Evolutionary conservation across 1,140 invertebrate species (phyloP).

Genomic region (Drosophila sp.): DNA sequence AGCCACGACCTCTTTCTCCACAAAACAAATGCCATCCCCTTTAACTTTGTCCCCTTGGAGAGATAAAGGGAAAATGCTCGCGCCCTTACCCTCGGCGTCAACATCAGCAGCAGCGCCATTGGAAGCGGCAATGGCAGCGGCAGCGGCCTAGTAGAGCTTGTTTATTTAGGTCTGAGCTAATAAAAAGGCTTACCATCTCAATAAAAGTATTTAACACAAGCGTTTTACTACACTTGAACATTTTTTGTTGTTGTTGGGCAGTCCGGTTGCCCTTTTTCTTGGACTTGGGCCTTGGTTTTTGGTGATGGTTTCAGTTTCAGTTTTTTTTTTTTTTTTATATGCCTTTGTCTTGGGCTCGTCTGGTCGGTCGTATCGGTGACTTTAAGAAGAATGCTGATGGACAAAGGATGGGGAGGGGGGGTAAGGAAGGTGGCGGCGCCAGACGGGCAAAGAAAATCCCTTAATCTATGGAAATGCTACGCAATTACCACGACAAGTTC

Average conservation of each 20-base stretch:
- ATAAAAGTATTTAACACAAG: slow-evolving; percentile 83
- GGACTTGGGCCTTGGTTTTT: slow-evolving; percentile 28
- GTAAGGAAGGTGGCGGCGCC: slow-evolving; percentile 6
- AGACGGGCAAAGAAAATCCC: slow-evolving; percentile 67
- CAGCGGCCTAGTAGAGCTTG: slow-evolving; percentile 40
- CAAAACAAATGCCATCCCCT: background rate
- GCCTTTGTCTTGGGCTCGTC: slow-evolving; percentile 45
- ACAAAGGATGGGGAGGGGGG: background rate
- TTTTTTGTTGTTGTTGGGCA: slow-evolving; percentile 57
- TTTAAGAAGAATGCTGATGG: slow-evolving; percentile 25
- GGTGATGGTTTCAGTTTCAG: slow-evolving; percentile 42
- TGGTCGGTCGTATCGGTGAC: slow-evolving; percentile 48
- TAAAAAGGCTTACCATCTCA: slow-evolving; percentile 83
- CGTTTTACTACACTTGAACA: slow-evolving; percentile 82
- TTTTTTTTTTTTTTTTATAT: slow-evolving; percentile 27
- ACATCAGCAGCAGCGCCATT: background rate
- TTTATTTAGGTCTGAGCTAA: slow-evolving; percentile 83
- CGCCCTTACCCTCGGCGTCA: slow-evolving; percentile 1
- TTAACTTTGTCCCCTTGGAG: slow-evolving; percentile 42
- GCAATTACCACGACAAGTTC: slow-evolving; percentile 80
- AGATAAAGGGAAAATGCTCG: slow-evolving; percentile 61
- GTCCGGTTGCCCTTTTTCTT: slow-evolving; percentile 32
- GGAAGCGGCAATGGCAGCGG: background rate
- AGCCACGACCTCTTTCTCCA: slow-evolving; percentile 41
- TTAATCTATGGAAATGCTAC: slow-evolving; percentile 83